Base-by-base conservation (phyloP, 2,797 vertebrate genomes). In the Alauda arvensis region DNA sequence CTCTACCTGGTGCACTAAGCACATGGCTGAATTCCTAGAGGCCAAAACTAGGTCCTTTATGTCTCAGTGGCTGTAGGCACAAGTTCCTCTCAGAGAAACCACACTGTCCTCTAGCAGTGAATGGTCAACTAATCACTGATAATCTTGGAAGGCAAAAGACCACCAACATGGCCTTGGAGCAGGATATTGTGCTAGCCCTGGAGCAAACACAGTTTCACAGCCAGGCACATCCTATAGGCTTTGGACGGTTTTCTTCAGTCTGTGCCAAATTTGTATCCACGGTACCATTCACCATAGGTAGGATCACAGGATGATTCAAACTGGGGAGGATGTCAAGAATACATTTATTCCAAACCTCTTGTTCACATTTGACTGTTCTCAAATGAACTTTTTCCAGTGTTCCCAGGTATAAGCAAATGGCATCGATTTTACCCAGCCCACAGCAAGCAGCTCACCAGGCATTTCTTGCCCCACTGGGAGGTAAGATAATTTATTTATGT, bases 141-240 rank as follows among this genome's bases (percentile, higher is more conserved):
- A 72, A 46, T 78, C 91, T 43, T 39, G 57, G 77, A 89, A 56
- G 8, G 34, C 14, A 63, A 76, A 89, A 78, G 77, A 70, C 53
- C 63, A 69, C 59, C 26, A 69, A 16, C 6, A 4, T 60, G 52
- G 66, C 65, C 67, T 68, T 83, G 67, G 68, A 81, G 60, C 28
- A 92, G 39, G 37, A 56, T 66, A 29, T 9, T 71, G 23, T 46
- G 37, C 51, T 65, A 57, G 49, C 10, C 49, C 39, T 56, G 21
- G 18, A 84, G 61, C 42, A 89, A 53, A 25, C 5, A 4, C 19
- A 10, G 15, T 74, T 82, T 68, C 18, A 23, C 40, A 75, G 26
- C 40, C 48, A 83, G 55, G 29, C 0, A 1, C 29, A 43, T 77
- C 53, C 53, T 28, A 43, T 83, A 65, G n/a, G 14, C 52, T 78